Percentiles rank a stretch among this genome's conserved stretches.
Evolutionary conservation across 1,140 invertebrate species (phyloP).

Genomic region (Battus philenor): DNA sequence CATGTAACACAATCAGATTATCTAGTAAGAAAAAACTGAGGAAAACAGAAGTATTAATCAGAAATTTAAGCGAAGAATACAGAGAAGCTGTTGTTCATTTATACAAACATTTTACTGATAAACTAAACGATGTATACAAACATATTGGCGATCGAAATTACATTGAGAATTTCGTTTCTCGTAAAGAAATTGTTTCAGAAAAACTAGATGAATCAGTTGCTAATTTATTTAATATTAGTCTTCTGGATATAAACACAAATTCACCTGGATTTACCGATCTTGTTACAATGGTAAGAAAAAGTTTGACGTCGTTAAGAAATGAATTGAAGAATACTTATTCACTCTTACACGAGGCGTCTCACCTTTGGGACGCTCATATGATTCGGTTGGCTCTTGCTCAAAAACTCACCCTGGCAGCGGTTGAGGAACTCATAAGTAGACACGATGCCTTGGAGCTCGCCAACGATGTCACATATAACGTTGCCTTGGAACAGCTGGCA

Average conservation of each 20-base stretch:
- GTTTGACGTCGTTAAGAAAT: conserved; percentile 37
- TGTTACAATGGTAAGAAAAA: conserved; percentile 37
- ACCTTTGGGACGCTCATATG: conserved; percentile 50
- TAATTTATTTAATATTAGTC: conserved; percentile 12
- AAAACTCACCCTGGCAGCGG: conserved; percentile 44
- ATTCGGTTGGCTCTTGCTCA: conserved; percentile 43
- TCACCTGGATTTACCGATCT: background rate
- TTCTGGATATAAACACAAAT: background rate
- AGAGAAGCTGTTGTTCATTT: conserved; percentile 31
- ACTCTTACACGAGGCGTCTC: conserved; percentile 42
- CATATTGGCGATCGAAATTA: conserved; percentile 25
- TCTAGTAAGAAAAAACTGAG: conserved; percentile 8
- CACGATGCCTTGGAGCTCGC: conserved; percentile 43
- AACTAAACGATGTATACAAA: conserved; percentile 34
- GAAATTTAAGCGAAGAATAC: conserved; percentile 37
- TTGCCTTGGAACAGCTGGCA: conserved; percentile 45
- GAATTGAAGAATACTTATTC: conserved; percentile 38
- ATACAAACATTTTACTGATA: conserved; percentile 28
- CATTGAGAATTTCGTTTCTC: conserved; percentile 14
- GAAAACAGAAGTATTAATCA: conserved; percentile 28
- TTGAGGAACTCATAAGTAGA: conserved; percentile 49
- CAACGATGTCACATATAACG: conserved; percentile 49
- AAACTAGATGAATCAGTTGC: conserved; percentile 28
- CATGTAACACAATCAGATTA: conserved; percentile 3
- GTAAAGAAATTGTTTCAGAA: conserved; percentile 24